Conservation (phyloP, 2,797 vertebrate genomes). For the Channallabes apus region DNA sequence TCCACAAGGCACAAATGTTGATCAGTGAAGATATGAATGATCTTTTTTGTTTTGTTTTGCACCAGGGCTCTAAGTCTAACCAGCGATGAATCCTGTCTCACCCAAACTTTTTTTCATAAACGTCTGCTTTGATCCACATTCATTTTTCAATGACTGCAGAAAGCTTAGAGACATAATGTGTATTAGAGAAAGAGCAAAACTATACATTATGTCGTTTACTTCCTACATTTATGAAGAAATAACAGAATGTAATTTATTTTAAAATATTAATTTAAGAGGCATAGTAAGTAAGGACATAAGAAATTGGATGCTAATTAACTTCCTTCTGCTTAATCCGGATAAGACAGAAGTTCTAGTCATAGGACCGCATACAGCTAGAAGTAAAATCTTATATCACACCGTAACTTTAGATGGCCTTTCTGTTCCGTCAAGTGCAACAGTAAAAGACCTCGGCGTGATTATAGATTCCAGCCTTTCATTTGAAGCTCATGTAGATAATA, state of each 20-base stretch:
- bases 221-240: neutral
- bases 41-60: neutral
- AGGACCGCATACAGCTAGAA: no score
- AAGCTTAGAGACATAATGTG: neutral
- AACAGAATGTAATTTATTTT: neutral
- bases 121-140: neutral
- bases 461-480: no score
- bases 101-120: neutral
- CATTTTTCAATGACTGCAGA: neutral
- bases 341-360: no score
- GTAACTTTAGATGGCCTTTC: no score
- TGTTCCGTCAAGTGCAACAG: no score
- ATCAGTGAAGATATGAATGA: neutral
- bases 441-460: no score
- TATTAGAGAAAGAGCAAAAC: no score
- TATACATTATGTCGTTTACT: neutral
- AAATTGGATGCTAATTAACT: no score
- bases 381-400: no score
- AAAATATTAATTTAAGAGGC: neutral
- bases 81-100: neutral
- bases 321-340: no score
- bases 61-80: neutral
- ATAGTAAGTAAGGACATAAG: no score
- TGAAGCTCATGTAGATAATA: no score
- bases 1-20: neutral